Base-by-base conservation (phyloP, 2,888 invertebrate genomes). In the Strigamia crassipes region DNA sequence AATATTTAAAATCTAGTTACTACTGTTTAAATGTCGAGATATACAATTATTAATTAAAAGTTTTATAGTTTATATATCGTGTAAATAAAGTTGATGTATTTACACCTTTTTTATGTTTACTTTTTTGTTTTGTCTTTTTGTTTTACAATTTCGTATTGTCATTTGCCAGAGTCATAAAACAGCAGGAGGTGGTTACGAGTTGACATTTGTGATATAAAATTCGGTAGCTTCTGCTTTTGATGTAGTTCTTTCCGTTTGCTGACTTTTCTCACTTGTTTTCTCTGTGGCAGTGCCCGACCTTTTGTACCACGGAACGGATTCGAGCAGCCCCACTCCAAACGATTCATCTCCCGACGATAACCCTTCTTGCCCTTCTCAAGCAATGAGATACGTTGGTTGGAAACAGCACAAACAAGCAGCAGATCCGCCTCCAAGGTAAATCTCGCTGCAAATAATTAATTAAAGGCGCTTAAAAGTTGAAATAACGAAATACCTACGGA, bases 301-400 rank as follows among this genome's bases (percentile, higher is more conserved):
- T 38, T 38, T 81, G 66, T 81, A 81, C 34, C 81, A 81, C 42
- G 81, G 81, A 66, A 81, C 81, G 18, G 81, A 81, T 42, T 81
- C 81, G 66, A 81, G 81, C 81, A 81, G 38, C n/a, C 81, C 81
- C 34, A 81, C 81, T 12, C 81, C 81, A 9, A 81, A 81, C 66
- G 81, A 81, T 61, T 66, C 81, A 27, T 81, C 81, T n/a, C 81
- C 81, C 1, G 81, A 81, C 21, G 81, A 81, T 51, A 78, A 78
- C 79, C 79, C 79, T 73, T 73, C 73, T 12, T 41, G 79, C 79
- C 79, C 79, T 78, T 42, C 41, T 4, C 79, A 78, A 42, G 79
- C 79, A n/a, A 21, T 42, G 38, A 78, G 79, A 73, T 73, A 73
- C 31, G 73, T 73, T 31, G 73, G 73, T n/a, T 73, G 73, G 73